Evolutionary conservation across 23 tunicate species (phyloP), one percentile per base, ranked within the genome.

Genomic region (Corella eumyota): DNA sequence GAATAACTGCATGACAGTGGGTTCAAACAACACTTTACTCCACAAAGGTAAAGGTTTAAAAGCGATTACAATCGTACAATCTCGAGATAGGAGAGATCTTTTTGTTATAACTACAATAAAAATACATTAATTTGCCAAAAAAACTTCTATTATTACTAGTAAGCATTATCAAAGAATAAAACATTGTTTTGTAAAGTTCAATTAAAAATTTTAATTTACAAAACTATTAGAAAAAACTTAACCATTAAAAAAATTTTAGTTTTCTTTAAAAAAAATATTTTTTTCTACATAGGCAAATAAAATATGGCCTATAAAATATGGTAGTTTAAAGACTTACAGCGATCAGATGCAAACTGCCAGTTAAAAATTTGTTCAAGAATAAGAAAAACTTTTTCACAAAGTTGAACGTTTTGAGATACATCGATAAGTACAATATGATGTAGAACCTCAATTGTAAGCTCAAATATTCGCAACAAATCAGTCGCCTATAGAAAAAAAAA

Each of bases 1-100:
- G 50, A 72, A 72, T 15, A 72, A 35, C 46, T 72, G 36, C 50
- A 72, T 32, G 2, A 72, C 23, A 2, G 30, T 21, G 20, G 74
- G 74, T 48, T 72, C 68, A 51, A 66, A 40, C n/a, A 81, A 32
- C 20, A 81, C 74, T n/a, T 20, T 49, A 17, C 38, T 44, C 90
- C 90, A 81, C 17, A 34, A 48, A 26, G 34, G 40, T 19, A 68
- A 63, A 11, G 90, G 90, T 34, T 72, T 72, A 25, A 81, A 81
- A 2, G 70, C 32, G 30, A 66, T 30, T 50, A 72, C 72, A 7
- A 64, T 36, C 9, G 73, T 56, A 21, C 27, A 30, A 32, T 67
- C 55, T 25, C 57, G 77, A 23, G 51, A 34, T 9, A 79, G 30
- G 3, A 23, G 29, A 21, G 60, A 25, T 49, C 83, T 50, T 13